Evolutionary conservation across 1,140 invertebrate species (phyloP).

Genomic region (Ceratina japonica): DNA sequence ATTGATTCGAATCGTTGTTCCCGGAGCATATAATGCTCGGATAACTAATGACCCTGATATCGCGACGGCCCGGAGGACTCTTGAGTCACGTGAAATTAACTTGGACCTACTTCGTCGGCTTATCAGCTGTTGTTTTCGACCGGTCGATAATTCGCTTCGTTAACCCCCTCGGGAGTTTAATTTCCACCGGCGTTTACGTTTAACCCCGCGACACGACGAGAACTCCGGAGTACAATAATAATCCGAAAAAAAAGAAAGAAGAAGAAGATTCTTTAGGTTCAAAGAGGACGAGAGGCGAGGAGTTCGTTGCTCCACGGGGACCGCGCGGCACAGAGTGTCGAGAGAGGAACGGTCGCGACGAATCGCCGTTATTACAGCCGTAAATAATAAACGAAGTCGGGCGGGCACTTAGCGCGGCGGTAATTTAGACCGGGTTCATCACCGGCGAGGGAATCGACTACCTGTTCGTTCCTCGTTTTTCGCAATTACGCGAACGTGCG

Average conservation of each 20-base stretch:
- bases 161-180: no score
- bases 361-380: slow-evolving; percentile 36
- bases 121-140: not conserved
- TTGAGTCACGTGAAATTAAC: no score
- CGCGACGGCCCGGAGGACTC: slow-evolving; percentile 25
- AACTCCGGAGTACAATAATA: not conserved
- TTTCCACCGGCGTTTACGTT: no score
- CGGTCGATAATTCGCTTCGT: no score
- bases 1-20: slow-evolving; percentile 67
- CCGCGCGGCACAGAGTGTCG: not conserved
- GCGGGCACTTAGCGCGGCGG: not conserved
- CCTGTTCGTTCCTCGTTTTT: slow-evolving; percentile 24
- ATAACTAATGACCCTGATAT: slow-evolving; percentile 65
- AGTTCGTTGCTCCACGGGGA: not conserved
- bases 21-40: slow-evolving; percentile 56
- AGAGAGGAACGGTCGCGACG: not conserved
- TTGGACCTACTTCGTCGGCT: not conserved
- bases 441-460: not conserved
- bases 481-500: slow-evolving; percentile 41
- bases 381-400: slow-evolving; percentile 40
- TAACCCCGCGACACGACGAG: no score
- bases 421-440: slow-evolving; percentile 37
- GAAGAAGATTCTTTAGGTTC: not conserved
- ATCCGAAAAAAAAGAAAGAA: no score
- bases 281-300: not conserved